These are phyloP conservation scores for Drosophila willistoni DNA, from an alignment of 1,140 invertebrate species.

Conservation along the genomic window DNA sequence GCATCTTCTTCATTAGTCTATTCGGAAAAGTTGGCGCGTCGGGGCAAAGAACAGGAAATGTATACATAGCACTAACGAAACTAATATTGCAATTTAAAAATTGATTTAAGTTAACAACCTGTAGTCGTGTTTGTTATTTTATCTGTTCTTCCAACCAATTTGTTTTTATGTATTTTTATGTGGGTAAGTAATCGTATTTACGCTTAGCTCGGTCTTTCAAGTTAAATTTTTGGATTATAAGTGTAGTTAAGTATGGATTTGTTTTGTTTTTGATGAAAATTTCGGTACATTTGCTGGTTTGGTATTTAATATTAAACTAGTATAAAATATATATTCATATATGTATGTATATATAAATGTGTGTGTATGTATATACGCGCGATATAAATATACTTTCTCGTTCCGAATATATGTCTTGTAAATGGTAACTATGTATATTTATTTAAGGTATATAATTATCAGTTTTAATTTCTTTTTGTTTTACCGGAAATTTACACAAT, in stretches of 20 bases:
- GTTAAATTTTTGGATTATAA: slow-evolving; percentile 50
- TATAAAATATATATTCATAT: slow-evolving; percentile 50
- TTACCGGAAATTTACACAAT: slow-evolving; percentile 62
- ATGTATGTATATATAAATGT: slow-evolving; percentile 2
- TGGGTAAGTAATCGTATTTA: neutral
- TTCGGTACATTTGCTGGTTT: slow-evolving; percentile 38
- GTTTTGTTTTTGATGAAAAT: slow-evolving; percentile 56
- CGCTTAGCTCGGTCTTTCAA: slow-evolving; percentile 60
- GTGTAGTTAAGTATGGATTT: slow-evolving; percentile 48
- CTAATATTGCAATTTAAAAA: slow-evolving; percentile 32
- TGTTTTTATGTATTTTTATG: neutral
- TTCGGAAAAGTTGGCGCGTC: neutral
- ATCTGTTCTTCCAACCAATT: slow-evolving; percentile 9
- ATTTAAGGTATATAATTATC: slow-evolving; percentile 54
- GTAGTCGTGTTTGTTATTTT: slow-evolving; percentile 30
- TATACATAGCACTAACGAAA: neutral
- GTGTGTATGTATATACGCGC: slow-evolving; percentile 37
- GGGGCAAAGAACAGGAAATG: neutral
- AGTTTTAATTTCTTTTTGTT: slow-evolving; percentile 31
- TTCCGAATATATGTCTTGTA: slow-evolving; percentile 45
- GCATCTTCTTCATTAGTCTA: slow-evolving; percentile 17
- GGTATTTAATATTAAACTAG: slow-evolving; percentile 34
- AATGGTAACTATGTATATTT: slow-evolving; percentile 63
- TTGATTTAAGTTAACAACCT: slow-evolving; percentile 53
- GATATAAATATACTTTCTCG: slow-evolving; percentile 50